Evolutionary conservation across 2,888 invertebrate genomes (phyloP), one percentile per base, ranked within the genome.

Genomic region (Acleris sparsana): DNA sequence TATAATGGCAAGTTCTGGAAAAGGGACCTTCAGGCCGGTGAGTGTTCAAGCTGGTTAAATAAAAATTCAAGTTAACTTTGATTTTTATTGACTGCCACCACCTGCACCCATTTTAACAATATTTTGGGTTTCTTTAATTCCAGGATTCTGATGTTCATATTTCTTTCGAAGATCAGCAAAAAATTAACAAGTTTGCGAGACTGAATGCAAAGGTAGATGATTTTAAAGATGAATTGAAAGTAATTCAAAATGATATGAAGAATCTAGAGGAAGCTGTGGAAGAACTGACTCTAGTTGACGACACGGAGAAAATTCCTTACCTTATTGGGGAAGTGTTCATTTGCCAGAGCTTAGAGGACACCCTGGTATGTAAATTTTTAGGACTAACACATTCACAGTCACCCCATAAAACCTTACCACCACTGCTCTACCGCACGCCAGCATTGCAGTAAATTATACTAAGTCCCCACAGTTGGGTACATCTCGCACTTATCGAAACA

Each of bases 131-230:
- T 69, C 66, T 58, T 51, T 61, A 39, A 57, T 83, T 80, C 70
- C 77, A 96, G 95, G 97, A 98, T 80, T 95, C 96, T 57, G 98
- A 98, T 93, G 97, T 98, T 68, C 97, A 98, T 85, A 98, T 99
- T 75, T 97, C 98, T 0, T 97, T 94, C 80, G 99, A 98, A 86
- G 99, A 99, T 92, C 99, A 99, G 88, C 97, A 97, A 82, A 98
- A 97, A 92, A 99, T 99, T 71, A 99, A 99, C 87, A 96, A 96
- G 84, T 99, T 99, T 89, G 99, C 99, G 1, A 94, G 97, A 69
- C 94, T 97, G 71, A 99, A 99, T 93, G 98, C 98, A 0, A 96
- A 96, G 86, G 94, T 98, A 78, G 97, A 98, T 77, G 98, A 99
- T 82, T 93, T 96, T 16, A 98, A 97, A 84, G 96, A 97, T 73